Percentiles rank a stretch among this genome's conserved stretches.
Evolutionary conservation across 2,888 invertebrate species (phyloP).

Genomic region (Ochropacha duplaris): DNA sequence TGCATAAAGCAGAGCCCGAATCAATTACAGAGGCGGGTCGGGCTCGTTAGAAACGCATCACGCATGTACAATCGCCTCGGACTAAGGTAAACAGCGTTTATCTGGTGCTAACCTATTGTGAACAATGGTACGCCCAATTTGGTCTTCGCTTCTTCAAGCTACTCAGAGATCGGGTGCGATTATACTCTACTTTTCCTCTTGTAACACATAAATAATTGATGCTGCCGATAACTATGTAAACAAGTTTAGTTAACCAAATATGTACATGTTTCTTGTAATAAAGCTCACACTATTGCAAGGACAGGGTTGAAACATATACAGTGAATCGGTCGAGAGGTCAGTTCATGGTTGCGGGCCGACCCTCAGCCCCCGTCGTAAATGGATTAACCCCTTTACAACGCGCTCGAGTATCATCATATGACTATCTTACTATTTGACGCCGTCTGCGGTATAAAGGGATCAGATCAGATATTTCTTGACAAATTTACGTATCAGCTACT

Average conservation of each 20-base stretch:
- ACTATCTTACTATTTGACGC: conserved; percentile 38
- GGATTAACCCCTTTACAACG: conserved; percentile 74
- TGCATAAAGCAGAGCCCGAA: conserved; percentile 78
- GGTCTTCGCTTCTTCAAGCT: conserved; percentile 51
- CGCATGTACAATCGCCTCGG: conserved; percentile 78
- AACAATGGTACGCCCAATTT: conserved; percentile 78
- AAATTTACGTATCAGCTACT: conserved; percentile 7
- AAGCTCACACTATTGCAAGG: conserved; percentile 20
- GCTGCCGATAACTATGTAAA: background rate
- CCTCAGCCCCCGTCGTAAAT: conserved; percentile 62
- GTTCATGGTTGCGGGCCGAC: conserved; percentile 63
- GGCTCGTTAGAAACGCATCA: conserved; percentile 82
- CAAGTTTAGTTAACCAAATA: background rate
- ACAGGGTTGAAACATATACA: conserved; percentile 39
- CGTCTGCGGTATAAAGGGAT: conserved; percentile 18
- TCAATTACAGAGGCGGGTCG: conserved; percentile 73
- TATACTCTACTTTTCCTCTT: conserved; percentile 39
- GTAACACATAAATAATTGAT: conserved; percentile 5
- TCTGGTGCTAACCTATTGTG: conserved; percentile 73
- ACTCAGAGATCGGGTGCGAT: conserved; percentile 45
- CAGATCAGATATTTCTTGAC: conserved; percentile 8
- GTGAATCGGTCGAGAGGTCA: conserved; percentile 52
- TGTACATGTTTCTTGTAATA: conserved; percentile 1
- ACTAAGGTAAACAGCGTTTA: conserved; percentile 72
- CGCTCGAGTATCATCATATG: conserved; percentile 50